Evolutionary conservation across 2,888 invertebrate genomes (phyloP).

Genomic region (Hemicrepidius hirtus): DNA sequence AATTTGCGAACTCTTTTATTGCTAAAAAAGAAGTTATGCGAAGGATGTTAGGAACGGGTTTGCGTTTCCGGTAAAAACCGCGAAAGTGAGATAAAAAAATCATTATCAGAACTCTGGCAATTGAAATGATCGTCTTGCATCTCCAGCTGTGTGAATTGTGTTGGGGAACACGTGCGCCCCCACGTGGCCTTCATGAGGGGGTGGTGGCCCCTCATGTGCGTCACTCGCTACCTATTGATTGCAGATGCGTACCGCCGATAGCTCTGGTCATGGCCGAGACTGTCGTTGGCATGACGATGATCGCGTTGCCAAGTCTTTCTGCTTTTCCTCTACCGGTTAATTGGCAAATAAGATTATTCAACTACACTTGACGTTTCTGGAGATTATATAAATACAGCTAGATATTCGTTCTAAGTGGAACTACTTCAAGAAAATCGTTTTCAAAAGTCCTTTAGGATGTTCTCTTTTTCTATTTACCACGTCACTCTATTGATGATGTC

Average conservation of each 20-base stretch:
- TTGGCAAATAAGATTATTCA: conserved; percentile 47
- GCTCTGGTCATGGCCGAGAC: conserved; percentile 65
- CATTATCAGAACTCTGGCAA: conserved; percentile 31
- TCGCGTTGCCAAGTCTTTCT: conserved; percentile 61
- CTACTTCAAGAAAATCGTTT: conserved; percentile 3
- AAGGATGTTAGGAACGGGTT: conserved; percentile 36
- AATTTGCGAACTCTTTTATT: conserved; percentile 6
- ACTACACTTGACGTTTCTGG: conserved; percentile 34
- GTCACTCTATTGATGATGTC: conserved; percentile 1
- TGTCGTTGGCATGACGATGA: conserved; percentile 66
- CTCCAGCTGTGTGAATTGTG: conserved; percentile 49
- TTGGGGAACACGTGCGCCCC: conserved; percentile 66
- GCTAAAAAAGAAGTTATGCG: conserved; percentile 27
- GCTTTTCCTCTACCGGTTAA: conserved; percentile 57
- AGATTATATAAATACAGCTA: conserved; percentile 23
- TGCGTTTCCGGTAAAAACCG: conserved; percentile 43
- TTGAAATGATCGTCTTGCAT: conserved; percentile 43
- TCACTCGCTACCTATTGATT: conserved; percentile 69
- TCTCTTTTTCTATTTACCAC: not conserved
- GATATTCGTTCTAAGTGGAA: conserved; percentile 4
- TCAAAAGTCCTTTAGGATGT: not conserved
- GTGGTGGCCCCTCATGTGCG: conserved; percentile 68
- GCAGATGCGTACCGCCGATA: conserved; percentile 65
- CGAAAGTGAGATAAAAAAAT: conserved; percentile 33
- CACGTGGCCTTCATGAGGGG: conserved; percentile 68